These are phyloP conservation scores for Drosophila auraria DNA, from an alignment of 1,140 invertebrate genomes.

Conservation along the genomic window DNA sequence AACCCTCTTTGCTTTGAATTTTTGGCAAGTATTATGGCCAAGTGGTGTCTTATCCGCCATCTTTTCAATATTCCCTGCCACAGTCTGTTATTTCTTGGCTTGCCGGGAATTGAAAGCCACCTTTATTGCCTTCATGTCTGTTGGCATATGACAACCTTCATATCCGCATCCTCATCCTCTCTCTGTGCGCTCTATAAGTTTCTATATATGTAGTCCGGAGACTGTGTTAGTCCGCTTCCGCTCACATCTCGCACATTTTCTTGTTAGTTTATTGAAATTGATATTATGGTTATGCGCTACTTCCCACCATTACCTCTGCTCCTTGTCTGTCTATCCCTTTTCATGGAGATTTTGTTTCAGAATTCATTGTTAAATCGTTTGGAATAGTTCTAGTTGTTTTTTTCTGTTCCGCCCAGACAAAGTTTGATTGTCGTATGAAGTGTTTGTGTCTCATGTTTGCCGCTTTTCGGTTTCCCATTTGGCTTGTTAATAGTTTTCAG, in stretches of 20 bases:
- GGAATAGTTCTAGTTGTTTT: slow-evolving; percentile 53
- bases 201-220: slow-evolving; percentile 23
- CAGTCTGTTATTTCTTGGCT: slow-evolving; percentile 10
- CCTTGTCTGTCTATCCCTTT: slow-evolving; percentile 52
- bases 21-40: slow-evolving; percentile 16
- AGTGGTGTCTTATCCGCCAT: slow-evolving; percentile 23
- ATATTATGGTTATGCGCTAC: slow-evolving; percentile 69
- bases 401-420: slow-evolving; percentile 22
- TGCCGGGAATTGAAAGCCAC: slow-evolving; percentile 61
- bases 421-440: slow-evolving; percentile 60
- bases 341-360: slow-evolving; percentile 70
- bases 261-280: slow-evolving; percentile 83
- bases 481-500: slow-evolving; percentile 50
- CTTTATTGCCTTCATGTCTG: slow-evolving; percentile 52
- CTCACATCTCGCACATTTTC: slow-evolving; percentile 59
- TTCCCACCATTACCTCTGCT: slow-evolving; percentile 32
- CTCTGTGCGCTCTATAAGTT: slow-evolving; percentile 49
- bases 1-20: slow-evolving; percentile 10
- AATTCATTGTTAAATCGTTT: slow-evolving; percentile 81
- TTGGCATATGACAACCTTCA: slow-evolving; percentile 55
- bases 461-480: slow-evolving; percentile 22
- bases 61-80: slow-evolving; percentile 12
- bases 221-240: slow-evolving; percentile 32
- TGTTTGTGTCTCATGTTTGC: slow-evolving; percentile 39
- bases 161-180: slow-evolving; percentile 13